Evolutionary conservation across 2,888 invertebrate species (phyloP).

Genomic region (Callimorpha dominula): DNA sequence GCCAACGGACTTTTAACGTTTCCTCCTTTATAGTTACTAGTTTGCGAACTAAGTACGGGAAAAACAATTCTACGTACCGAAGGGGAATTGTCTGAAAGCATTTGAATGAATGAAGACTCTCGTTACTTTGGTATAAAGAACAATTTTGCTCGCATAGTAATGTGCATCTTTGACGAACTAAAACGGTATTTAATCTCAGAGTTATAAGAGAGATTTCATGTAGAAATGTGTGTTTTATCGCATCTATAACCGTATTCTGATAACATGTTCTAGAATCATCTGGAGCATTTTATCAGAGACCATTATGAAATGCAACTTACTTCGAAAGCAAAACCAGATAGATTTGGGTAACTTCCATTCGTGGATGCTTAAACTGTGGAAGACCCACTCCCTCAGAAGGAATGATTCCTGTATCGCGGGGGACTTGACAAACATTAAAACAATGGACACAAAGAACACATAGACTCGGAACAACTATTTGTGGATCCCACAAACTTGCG

Average conservation of each 20-base stretch:
- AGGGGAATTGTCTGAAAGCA: not conserved
- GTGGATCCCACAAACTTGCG: too few relatives aligned
- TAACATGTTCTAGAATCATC: too few relatives aligned
- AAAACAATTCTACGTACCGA: not conserved
- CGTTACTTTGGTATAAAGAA: not conserved
- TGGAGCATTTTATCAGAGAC: too few relatives aligned
- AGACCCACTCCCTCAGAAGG: too few relatives aligned
- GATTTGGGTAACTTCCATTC: too few relatives aligned
- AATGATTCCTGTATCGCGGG: too few relatives aligned
- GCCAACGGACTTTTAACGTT: conserved; percentile 9
- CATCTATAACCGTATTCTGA: not conserved
- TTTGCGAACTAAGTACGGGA: conserved; percentile 7
- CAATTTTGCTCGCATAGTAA: not conserved
- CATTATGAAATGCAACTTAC: too few relatives aligned
- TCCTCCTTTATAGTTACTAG: conserved; percentile 13
- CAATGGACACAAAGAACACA: too few relatives aligned
- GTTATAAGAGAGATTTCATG: not conserved
- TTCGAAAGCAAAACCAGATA: not conserved
- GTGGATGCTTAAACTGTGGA: too few relatives aligned
- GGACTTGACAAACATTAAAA: too few relatives aligned
- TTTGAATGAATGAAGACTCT: not conserved
- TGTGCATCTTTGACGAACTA: not conserved
- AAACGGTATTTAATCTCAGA: not conserved
- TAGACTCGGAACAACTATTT: too few relatives aligned
- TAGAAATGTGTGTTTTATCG: not conserved